These are phyloP conservation scores for Ardeotis arabs DNA, from an alignment of 2,113 vertebrate genomes.

Conservation along the genomic window DNA sequence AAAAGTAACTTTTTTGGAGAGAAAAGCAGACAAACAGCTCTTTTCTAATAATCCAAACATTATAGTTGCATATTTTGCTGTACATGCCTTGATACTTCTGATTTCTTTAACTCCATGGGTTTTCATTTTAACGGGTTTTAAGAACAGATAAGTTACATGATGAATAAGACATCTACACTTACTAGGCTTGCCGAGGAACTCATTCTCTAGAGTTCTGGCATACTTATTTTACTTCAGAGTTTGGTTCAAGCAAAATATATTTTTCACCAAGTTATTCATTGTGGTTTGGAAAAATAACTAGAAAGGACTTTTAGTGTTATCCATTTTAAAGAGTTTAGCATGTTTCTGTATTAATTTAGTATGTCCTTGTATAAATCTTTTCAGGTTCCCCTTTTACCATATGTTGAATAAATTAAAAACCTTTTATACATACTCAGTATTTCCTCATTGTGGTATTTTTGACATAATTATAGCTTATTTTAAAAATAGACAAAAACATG, in stretches of 20 bases:
- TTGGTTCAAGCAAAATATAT: conserved; percentile 5
- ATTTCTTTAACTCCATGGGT: not conserved
- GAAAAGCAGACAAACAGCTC: not conserved
- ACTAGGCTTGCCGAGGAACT: not conserved
- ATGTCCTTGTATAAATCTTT: not conserved
- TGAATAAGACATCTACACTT: not conserved
- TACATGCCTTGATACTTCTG: not conserved
- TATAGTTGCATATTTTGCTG: not conserved
- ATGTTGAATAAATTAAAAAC: conserved; percentile 15
- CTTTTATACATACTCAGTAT: not conserved
- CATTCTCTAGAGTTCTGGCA: not conserved
- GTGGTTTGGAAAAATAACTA: conserved; percentile 35
- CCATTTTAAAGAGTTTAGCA: conserved; percentile 29
- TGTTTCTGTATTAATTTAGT: conserved; percentile 26
- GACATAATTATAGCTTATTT: conserved; percentile 36
- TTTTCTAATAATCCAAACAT: not conserved
- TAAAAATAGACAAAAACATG: conserved; percentile 35
- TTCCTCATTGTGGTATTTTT: conserved; percentile 42
- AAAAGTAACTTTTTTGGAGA: not conserved
- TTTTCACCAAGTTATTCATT: conserved; percentile 31
- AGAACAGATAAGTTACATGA: not conserved
- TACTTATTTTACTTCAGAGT: not conserved
- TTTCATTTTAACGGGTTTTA: not conserved
- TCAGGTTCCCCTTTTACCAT: conserved; percentile 2
- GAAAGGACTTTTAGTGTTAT: not conserved